phyloP scores from a whole-genome alignment of 1,140 invertebrate species.

The Grapholita molesta region DNA sequence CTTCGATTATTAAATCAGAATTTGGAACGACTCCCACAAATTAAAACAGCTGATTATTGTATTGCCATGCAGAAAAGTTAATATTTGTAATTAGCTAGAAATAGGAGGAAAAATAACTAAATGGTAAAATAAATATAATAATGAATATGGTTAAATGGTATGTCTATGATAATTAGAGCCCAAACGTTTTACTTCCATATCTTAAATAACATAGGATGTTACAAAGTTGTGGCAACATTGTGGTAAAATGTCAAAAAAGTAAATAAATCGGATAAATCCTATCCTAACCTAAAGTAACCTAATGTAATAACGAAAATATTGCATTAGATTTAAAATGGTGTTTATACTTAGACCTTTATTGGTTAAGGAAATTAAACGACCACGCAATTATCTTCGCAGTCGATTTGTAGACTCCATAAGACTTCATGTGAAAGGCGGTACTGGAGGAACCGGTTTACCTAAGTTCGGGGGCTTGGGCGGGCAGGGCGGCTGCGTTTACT shows the following conservation, averaged over 20 bases:
- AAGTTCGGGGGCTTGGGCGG: conserved; percentile 92
- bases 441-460: conserved; percentile 86
- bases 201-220: neutral
- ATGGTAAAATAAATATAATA: too few species aligned
- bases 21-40: too few species aligned
- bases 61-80: neutral
- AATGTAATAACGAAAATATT: neutral
- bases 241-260: neutral
- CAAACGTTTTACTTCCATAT: neutral
- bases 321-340: conserved; percentile 45
- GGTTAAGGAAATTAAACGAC: conserved; percentile 54
- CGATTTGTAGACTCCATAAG: conserved; percentile 87
- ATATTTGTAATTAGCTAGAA: too few species aligned
- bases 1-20: too few species aligned
- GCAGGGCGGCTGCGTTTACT: conserved; percentile 89
- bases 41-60: neutral
- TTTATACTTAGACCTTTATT: conserved; percentile 48
- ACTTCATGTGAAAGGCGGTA: conserved; percentile 85
- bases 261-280: too few species aligned
- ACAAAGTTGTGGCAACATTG: neutral
- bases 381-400: conserved; percentile 54
- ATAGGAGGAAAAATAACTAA: too few species aligned
- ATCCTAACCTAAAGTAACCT: neutral
- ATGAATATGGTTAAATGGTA: too few species aligned
- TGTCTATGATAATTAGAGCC: too few species aligned